These are phyloP conservation scores for silkworm (Bombyx mori) DNA, from an alignment of 1,140 invertebrate genomes.

Conservation along the genomic window ASM3026992v2 NC_085110.1:12740501-12741000, in stretches of 20 bases:
- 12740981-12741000: not conserved
- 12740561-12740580: too few species aligned
- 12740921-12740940: constrained; percentile 4
- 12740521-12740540: too few species aligned
- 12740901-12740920: constrained; percentile 32
- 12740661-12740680: too few species aligned
- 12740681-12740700: too few species aligned
- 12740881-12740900: constrained; percentile 35
- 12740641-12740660: too few species aligned
- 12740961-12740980: not conserved
- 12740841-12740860: constrained; percentile 32
- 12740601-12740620: too few species aligned
- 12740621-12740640: too few species aligned
- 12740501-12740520: too few species aligned
- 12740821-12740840: constrained; percentile 43
- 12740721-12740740: too few species aligned
- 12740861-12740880: constrained; percentile 20
- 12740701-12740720: too few species aligned
- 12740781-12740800: constrained; percentile 55
- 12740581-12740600: too few species aligned
- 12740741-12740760: constrained; percentile 3
- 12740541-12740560: too few species aligned
- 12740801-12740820: constrained; percentile 44
- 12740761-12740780: constrained; percentile 31
- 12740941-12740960: not conserved